Base-by-base conservation (phyloP, 2,797 vertebrate species). In the Salarias fasciatus region DNA sequence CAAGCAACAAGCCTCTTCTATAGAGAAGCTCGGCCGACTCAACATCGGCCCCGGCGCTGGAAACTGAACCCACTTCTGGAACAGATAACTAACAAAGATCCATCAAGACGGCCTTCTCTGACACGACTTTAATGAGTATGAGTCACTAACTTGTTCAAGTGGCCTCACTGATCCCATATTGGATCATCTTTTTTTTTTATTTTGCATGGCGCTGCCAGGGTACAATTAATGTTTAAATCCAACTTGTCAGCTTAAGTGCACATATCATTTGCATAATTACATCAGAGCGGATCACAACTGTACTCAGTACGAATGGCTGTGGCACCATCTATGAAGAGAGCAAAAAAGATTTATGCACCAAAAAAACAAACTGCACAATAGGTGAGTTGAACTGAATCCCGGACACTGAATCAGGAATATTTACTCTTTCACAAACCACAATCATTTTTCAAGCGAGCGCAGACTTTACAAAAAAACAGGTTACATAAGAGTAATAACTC, bases 1-100 rank as follows among this genome's bases (percentile, higher is more conserved):
- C 89, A 86, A 49, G 88, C 72, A 59, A 35, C 53, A 51, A 31
- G 69, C 30, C 55, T 63, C 61, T 75, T 64, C 66, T 69, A 54
- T 48, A 66, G 77, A 36, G 69, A 62, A 77, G 47, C 59, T 46
- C 45, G 11, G 56, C 31, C 29, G 51, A 44, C 42, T 68, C 30
- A 45, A 64, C 48, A 64, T 43, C 38, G 59, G 14, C 31, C 35
- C 24, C 38, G 44, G 35, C 41, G 54, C 63, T 59, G 61, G 42
- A 80, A 78, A 47, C 63, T 43, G 49, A 65, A 75, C 56, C 47
- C 41, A 30, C 8, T 38, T 69, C 49, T 66, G 63, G 68, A 49
- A 76, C 31, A 83, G 57, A 75, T 80, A 51, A 70, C 51, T 33
- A 54, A 53, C 24, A 49, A 28, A 51, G 45, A 63, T 80, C 65